Evolutionary conservation across 2,113 vertebrate genomes (phyloP).

Genomic region (Mungos mungo): DNA sequence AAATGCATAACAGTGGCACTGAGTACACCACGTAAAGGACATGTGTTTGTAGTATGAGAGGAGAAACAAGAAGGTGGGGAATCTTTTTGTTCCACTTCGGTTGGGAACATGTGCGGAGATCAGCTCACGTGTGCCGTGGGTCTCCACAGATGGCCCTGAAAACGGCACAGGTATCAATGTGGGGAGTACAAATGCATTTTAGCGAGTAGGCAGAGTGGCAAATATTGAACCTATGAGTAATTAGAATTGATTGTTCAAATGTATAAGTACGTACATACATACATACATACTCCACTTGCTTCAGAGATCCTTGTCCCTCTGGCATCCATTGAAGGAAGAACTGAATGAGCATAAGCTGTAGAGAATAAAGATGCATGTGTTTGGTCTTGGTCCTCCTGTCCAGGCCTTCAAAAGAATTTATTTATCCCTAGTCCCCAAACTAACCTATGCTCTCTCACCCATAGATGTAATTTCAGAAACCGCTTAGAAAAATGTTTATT

Average conservation of each 20-base stretch:
- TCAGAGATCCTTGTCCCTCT: not conserved
- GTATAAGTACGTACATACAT: not conserved
- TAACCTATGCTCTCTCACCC: not conserved
- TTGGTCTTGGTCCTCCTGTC: not conserved
- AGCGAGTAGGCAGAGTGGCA: not conserved
- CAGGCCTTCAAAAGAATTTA: not conserved
- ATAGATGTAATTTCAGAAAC: not conserved
- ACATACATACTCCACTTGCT: no score
- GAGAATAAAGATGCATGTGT: not conserved
- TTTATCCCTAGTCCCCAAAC: not conserved
- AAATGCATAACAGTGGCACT: not conserved
- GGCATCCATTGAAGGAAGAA: not conserved
- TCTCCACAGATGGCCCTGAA: not conserved
- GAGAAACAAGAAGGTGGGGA: not conserved
- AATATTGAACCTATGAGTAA: not conserved
- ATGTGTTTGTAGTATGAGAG: not conserved
- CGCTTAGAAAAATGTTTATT: not conserved
- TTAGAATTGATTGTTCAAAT: not conserved
- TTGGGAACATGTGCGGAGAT: accelerated
- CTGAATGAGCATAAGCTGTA: no score
- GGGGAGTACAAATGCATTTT: not conserved
- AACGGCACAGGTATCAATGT: not conserved
- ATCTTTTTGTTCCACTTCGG: not conserved
- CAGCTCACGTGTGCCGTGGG: not conserved
- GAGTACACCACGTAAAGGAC: not conserved